Conservation (phyloP, 2,888 invertebrate genomes). For the Drosophila hawaiiensis region DNA sequence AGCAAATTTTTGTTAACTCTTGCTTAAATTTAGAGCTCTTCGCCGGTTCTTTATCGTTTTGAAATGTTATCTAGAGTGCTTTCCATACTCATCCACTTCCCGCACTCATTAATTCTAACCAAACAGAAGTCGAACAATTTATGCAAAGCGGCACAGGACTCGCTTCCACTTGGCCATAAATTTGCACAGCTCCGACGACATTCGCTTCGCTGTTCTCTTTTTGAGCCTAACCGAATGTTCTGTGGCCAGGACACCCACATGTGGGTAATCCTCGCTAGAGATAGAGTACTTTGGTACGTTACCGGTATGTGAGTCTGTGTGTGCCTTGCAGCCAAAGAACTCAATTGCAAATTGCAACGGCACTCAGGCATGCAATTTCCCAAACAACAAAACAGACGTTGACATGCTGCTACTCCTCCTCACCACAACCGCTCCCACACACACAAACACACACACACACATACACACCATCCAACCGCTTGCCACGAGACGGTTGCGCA, state of each 20-base stretch:
- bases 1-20: neutral
- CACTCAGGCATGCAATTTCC: constrained; percentile 77
- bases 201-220: constrained; percentile 29
- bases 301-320: neutral
- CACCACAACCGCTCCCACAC: too few relatives aligned
- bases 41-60: constrained; percentile 13
- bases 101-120: constrained; percentile 67
- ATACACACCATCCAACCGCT: constrained; percentile 3
- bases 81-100: constrained; percentile 27
- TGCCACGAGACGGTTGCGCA: constrained; percentile 41
- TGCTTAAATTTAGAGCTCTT: constrained; percentile 9
- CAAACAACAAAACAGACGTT: constrained; percentile 51
- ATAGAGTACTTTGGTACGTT: constrained; percentile 17
- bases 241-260: constrained; percentile 38
- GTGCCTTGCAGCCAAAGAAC: constrained; percentile 63
- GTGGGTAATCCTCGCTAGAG: constrained; percentile 36
- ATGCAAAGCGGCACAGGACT: constrained; percentile 73
- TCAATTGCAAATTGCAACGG: constrained; percentile 80
- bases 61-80: constrained; percentile 9
- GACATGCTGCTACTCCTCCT: constrained; percentile 30
- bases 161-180: constrained; percentile 49
- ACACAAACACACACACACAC: neutral
- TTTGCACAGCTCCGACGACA: constrained; percentile 54
- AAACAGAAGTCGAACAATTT: constrained; percentile 74
- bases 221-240: constrained; percentile 36